Percentiles rank a stretch among this genome's conserved stretches.
Evolutionary conservation across 2,797 vertebrate genomes (phyloP).

Genomic region (Falco concolor): DNA sequence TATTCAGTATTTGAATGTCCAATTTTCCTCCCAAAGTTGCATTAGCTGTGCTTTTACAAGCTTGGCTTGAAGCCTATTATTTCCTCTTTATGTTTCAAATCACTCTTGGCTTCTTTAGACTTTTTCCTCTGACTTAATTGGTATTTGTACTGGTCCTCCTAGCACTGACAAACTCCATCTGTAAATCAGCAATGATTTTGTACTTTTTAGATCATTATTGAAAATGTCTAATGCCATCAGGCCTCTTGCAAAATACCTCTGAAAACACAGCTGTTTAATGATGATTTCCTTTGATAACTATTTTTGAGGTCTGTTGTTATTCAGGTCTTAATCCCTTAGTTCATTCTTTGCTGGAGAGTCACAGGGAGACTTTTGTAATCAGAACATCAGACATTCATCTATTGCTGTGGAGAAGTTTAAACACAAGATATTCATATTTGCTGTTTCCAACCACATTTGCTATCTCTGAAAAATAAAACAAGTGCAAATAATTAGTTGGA

Average conservation of each 20-base stretch:
- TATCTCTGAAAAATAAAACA: background rate
- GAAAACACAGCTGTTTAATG: conserved; percentile 44
- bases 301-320: conserved; percentile 12
- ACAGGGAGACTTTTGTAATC: background rate
- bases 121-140: conserved; percentile 61
- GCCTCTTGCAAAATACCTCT: conserved; percentile 25
- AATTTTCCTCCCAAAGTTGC: conserved; percentile 15
- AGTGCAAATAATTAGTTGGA: background rate
- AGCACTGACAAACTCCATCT: conserved; percentile 43
- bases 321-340: background rate
- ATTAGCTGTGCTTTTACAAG: conserved; percentile 33
- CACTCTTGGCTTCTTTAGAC: conserved; percentile 47
- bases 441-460: background rate
- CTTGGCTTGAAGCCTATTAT: conserved; percentile 50
- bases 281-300: conserved; percentile 29
- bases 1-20: conserved; percentile 26
- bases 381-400: background rate
- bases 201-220: conserved; percentile 30
- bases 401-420: background rate
- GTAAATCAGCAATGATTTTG: conserved; percentile 40
- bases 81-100: conserved; percentile 58
- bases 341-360: conserved; percentile 16
- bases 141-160: conserved; percentile 48
- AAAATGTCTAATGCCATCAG: conserved; percentile 4
- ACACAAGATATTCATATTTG: background rate